These are phyloP conservation scores for Latrodectus geometricus DNA, from an alignment of 1,140 invertebrate genomes.

Conservation along the genomic window DNA sequence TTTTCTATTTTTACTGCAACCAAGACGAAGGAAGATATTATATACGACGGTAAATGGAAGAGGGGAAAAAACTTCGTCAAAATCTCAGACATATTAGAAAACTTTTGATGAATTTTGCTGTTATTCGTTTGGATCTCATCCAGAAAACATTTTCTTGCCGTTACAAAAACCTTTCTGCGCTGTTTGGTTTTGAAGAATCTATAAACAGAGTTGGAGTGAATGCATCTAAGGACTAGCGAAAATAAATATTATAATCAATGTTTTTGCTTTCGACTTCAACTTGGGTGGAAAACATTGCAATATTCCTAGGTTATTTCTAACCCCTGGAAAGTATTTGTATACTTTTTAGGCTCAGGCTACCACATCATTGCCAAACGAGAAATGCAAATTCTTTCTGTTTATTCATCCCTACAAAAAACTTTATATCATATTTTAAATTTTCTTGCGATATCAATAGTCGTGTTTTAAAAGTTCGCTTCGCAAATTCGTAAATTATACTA, in stretches of 20 bases:
- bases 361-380: not conserved
- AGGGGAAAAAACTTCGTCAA: slow-evolving; percentile 32
- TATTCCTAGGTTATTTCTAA: not conserved
- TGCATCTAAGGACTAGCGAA: slow-evolving; percentile 34
- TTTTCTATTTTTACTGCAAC: slow-evolving; percentile 42
- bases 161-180: slow-evolving; percentile 23
- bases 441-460: no score
- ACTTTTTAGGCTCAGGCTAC: not conserved
- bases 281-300: not conserved
- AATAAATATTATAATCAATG: slow-evolving; percentile 55
- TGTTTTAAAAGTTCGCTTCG: no score
- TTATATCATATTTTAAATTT: no score
- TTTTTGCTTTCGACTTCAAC: slow-evolving; percentile 30
- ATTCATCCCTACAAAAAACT: no score
- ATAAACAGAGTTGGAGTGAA: slow-evolving; percentile 39
- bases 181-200: slow-evolving; percentile 46
- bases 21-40: slow-evolving; percentile 43
- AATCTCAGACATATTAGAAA: slow-evolving; percentile 58
- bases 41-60: slow-evolving; percentile 33
- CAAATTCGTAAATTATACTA: no score
- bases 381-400: no score
- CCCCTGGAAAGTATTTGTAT: not conserved
- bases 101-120: slow-evolving; percentile 61
- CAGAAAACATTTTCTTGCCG: slow-evolving; percentile 18
- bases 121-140: slow-evolving; percentile 45